Evolutionary conservation across 2,797 vertebrate species (phyloP).

Genomic region (Neosilurus hyrtlii): DNA sequence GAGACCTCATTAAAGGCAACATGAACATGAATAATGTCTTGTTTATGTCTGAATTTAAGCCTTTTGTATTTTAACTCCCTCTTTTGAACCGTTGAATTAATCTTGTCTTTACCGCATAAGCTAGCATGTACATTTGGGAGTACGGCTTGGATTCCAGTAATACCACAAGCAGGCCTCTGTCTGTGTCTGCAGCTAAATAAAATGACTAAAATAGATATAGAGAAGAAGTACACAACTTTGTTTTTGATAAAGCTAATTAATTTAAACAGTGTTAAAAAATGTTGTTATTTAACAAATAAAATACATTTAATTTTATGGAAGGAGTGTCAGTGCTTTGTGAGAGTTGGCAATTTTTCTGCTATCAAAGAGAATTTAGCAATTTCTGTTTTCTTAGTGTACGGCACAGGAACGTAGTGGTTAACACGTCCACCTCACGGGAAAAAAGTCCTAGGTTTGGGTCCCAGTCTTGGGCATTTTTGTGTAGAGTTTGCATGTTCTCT

Average conservation of each 20-base stretch:
- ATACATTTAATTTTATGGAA: background rate
- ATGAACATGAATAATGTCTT: constrained; percentile 6
- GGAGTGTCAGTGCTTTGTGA: background rate
- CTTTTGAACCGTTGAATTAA: background rate
- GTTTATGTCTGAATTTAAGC: background rate
- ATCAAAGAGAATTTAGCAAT: background rate
- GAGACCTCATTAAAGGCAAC: constrained; percentile 13
- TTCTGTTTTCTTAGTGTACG: background rate
- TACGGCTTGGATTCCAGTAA: background rate
- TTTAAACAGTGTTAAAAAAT: too few species aligned
- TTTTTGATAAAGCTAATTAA: background rate
- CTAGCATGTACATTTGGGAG: background rate
- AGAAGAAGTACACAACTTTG: background rate
- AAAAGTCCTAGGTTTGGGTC: too few species aligned
- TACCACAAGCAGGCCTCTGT: background rate
- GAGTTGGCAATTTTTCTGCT: background rate
- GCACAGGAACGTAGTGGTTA: too few species aligned
- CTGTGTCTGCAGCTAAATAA: constrained; percentile 2
- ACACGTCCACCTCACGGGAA: too few species aligned
- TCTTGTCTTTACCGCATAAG: background rate
- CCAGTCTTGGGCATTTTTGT: too few species aligned
- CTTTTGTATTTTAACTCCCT: constrained; percentile 2
- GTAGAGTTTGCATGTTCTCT: too few species aligned
- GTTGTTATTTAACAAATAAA: background rate
- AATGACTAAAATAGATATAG: background rate